Evolutionary conservation across 2,797 vertebrate genomes (phyloP).

Genomic region (Catharus ustulatus): DNA sequence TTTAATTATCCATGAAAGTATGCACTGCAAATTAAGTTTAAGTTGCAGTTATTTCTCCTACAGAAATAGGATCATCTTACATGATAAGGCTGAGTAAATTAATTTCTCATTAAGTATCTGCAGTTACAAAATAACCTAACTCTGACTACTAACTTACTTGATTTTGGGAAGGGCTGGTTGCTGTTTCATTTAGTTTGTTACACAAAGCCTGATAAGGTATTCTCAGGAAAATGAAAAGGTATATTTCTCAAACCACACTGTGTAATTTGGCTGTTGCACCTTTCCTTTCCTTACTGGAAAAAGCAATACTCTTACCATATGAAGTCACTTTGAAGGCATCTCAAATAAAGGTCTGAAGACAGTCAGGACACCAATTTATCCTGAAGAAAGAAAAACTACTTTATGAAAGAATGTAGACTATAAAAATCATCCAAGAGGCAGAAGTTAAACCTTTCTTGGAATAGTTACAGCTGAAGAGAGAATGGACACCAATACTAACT

Average conservation of each 20-base stretch:
- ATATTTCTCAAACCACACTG: conserved; percentile 40
- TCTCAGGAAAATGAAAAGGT: conserved; percentile 42
- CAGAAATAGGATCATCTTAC: neutral
- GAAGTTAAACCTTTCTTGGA: conserved; percentile 46
- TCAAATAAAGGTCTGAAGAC: conserved; percentile 52
- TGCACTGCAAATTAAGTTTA: neutral
- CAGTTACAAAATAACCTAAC: neutral
- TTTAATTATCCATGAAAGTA: neutral
- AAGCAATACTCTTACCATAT: conserved; percentile 52
- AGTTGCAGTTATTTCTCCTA: neutral
- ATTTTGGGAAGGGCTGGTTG: neutral
- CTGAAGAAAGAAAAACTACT: conserved; percentile 60
- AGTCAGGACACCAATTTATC: conserved; percentile 48
- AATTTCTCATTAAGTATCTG: neutral
- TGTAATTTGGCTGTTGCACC: conserved; percentile 46
- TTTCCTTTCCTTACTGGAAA: conserved; percentile 59
- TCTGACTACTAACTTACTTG: neutral
- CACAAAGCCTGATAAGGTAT: conserved; percentile 18
- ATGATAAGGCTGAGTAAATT: neutral
- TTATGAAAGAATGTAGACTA: conserved; percentile 49
- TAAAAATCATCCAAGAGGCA: conserved; percentile 45
- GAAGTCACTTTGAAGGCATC: conserved; percentile 61
- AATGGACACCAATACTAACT: neutral
- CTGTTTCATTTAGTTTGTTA: neutral
- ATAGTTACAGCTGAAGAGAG: neutral